Percentiles rank a stretch among this genome's conserved stretches.
Evolutionary conservation across 2,113 vertebrate species (phyloP).

Genomic region (Takifugu flavidus): DNA sequence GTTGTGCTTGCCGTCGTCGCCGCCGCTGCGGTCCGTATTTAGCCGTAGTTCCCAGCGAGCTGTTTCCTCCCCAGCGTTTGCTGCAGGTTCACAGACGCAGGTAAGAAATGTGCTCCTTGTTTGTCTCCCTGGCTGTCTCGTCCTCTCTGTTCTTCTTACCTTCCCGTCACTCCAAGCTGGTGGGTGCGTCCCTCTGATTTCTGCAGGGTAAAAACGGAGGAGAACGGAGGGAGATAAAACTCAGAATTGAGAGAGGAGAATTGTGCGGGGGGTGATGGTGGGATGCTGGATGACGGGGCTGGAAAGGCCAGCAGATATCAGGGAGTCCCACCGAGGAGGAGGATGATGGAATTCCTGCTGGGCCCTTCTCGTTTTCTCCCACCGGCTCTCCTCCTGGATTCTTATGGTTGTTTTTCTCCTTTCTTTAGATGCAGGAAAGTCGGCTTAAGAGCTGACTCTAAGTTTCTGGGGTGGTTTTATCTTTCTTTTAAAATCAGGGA

Average conservation of each 20-base stretch:
- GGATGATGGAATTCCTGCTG: slow-evolving; percentile 45
- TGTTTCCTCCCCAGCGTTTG: slow-evolving; percentile 42
- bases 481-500: slow-evolving; percentile 6
- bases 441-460: slow-evolving; percentile 10
- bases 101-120: slow-evolving; percentile 49
- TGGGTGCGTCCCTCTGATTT: slow-evolving; percentile 43
- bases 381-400: background rate
- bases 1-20: no score
- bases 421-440: slow-evolving; percentile 12
- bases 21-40: slow-evolving; percentile 8
- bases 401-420: slow-evolving; percentile 4
- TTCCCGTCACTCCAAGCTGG: slow-evolving; percentile 29
- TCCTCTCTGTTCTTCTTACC: slow-evolving; percentile 8
- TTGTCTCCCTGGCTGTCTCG: slow-evolving; percentile 27
- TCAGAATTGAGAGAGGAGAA: slow-evolving; percentile 33
- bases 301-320: slow-evolving; percentile 44
- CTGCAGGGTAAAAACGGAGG: slow-evolving; percentile 35
- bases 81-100: slow-evolving; percentile 50
- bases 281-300: slow-evolving; percentile 39
- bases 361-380: slow-evolving; percentile 10
- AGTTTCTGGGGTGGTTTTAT: background rate
- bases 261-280: slow-evolving; percentile 26
- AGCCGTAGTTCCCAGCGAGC: slow-evolving; percentile 26
- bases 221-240: slow-evolving; percentile 37
- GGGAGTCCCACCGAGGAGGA: slow-evolving; percentile 41